Conservation (phyloP, 2,888 invertebrate species). For the Leptinotarsa rubiginosa region DNA sequence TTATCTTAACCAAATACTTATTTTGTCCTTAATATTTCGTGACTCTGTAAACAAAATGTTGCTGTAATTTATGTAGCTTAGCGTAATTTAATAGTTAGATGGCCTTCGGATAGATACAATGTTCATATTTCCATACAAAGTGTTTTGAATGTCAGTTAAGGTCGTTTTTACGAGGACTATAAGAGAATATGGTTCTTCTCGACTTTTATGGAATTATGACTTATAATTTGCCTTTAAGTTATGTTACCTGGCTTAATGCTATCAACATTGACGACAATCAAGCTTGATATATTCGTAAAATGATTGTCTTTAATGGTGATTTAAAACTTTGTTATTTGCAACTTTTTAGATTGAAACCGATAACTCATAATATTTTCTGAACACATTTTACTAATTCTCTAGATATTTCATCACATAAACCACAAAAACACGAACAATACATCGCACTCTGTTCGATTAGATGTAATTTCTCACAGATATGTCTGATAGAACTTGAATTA, state of each 20-base stretch:
- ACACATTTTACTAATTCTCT: no score
- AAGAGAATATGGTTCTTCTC: slow-evolving; percentile 7
- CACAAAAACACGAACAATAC: no score
- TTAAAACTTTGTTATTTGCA: not conserved
- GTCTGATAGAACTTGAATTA: no score
- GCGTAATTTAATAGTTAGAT: slow-evolving; percentile 23
- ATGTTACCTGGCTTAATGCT: not conserved
- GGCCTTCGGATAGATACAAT: slow-evolving; percentile 29
- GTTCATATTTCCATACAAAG: slow-evolving; percentile 37
- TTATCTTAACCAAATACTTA: not conserved
- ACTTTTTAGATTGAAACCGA: no score
- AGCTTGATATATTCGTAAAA: not conserved
- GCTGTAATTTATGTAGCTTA: slow-evolving; percentile 29
- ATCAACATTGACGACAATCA: slow-evolving; percentile 1
- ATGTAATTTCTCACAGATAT: no score
- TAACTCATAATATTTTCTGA: no score
- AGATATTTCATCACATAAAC: no score
- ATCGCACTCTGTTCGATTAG: no score
- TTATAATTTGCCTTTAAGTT: slow-evolving; percentile 7
- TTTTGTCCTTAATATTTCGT: slow-evolving; percentile 10
- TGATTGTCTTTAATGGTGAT: not conserved
- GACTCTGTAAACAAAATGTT: slow-evolving; percentile 28
- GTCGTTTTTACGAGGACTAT: slow-evolving; percentile 28
- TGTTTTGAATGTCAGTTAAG: slow-evolving; percentile 36
- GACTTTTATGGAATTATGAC: slow-evolving; percentile 23